Evolutionary conservation across 2,797 vertebrate genomes (phyloP).

Genomic region (Geotrypetes seraphini): DNA sequence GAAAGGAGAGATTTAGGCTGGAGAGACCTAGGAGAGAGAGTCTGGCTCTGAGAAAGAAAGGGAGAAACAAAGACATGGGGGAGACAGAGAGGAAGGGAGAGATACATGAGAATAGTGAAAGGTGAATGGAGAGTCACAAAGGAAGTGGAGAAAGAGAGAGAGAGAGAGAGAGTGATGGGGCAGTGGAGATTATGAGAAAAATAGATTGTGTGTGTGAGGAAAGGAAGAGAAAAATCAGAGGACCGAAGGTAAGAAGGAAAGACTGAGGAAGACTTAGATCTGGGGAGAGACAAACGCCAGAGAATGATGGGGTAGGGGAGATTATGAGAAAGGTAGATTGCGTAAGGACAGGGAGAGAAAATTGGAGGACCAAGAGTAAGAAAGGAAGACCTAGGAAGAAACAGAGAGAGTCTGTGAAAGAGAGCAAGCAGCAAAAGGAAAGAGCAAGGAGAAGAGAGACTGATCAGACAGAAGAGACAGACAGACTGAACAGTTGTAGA

Average conservation of each 20-base stretch:
- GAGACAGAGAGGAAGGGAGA: neutral
- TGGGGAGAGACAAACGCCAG: constrained; percentile 6
- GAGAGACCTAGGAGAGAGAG: too few species aligned
- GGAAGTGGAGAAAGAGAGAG: neutral
- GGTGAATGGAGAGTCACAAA: neutral
- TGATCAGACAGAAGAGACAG: too few species aligned
- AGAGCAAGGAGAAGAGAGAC: neutral
- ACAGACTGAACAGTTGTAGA: too few species aligned
- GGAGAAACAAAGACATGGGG: neutral
- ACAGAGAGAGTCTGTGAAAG: neutral
- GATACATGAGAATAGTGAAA: neutral
- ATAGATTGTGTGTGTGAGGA: too few species aligned
- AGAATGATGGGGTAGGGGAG: too few species aligned
- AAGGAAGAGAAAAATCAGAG: neutral
- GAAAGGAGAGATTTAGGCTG: neutral
- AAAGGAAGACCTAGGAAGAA: neutral
- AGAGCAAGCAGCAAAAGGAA: neutral
- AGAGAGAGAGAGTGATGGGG: neutral
- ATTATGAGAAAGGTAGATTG: neutral
- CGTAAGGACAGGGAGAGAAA: neutral
- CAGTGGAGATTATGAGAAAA: too few species aligned
- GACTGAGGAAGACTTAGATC: neutral
- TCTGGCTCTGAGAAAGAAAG: neutral
- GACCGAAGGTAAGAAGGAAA: neutral
- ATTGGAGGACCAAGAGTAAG: neutral